Percentiles rank a stretch among this genome's conserved stretches.
Conservation (phyloP, 2,888 invertebrate species). For the Aporophyla nigra region DNA sequence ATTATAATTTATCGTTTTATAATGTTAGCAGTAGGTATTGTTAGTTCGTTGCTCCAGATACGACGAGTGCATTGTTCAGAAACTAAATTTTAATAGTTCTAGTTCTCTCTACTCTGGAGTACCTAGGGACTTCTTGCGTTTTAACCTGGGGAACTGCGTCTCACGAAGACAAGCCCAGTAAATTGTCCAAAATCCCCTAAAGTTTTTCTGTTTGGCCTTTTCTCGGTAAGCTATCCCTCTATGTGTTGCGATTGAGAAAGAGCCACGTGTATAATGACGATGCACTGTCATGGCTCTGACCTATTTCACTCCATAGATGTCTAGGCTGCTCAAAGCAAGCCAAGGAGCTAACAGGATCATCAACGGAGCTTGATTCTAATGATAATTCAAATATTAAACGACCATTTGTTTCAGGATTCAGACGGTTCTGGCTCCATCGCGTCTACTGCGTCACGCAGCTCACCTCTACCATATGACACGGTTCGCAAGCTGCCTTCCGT, state of each 20-base stretch:
- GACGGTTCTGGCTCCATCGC: constrained; percentile 88
- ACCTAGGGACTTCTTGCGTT: neutral
- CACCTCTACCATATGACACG: constrained; percentile 86
- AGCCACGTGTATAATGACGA: neutral
- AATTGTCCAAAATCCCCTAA: neutral
- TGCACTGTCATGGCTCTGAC: neutral
- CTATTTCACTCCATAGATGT: neutral
- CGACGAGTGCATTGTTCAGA: constrained; percentile 26
- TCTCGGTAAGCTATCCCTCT: too few species aligned
- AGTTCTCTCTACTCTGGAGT: neutral
- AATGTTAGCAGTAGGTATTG: constrained; percentile 73
- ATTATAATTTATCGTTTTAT: constrained; percentile 85
- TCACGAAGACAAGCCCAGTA: neutral
- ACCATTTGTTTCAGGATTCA: constrained; percentile 79
- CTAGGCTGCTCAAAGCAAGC: neutral
- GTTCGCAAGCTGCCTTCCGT: constrained; percentile 87
- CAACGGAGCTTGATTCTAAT: neutral
- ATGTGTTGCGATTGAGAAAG: neutral
- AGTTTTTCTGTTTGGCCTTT: neutral
- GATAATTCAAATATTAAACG: neutral
- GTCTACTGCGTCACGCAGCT: constrained; percentile 85
- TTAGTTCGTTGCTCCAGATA: constrained; percentile 35
- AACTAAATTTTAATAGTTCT: neutral
- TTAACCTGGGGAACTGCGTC: neutral
- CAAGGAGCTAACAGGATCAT: neutral